Base-by-base conservation (phyloP, 2,888 invertebrate genomes). In the Folsomia candida region DNA sequence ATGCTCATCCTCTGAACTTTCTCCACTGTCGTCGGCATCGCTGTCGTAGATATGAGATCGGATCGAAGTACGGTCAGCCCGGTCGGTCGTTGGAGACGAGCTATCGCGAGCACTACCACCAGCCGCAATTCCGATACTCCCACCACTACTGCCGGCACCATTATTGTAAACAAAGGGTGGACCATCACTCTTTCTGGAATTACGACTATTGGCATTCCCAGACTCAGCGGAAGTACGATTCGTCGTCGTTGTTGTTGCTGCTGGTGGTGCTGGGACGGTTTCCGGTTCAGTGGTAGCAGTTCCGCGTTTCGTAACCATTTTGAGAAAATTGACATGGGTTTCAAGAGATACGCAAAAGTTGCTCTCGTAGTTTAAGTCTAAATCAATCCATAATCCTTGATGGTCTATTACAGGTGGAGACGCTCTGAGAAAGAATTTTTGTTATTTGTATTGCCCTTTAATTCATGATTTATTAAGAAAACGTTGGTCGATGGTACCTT, bases 351-450 rank as follows among this genome's bases (percentile, higher is more conserved):
- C 89, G 76, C 89, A 88, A 57, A 92, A 87, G 76, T 87, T 87
- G 64, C 94, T 94, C 79, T 89, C 88, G 84, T 94, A 94, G 2
- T 88, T 87, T 70, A 94, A 83, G 81, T 93, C 91, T 18, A 94
- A 85, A 83, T 95, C 93, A 0, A 94, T 86, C 95, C 96, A 97
- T 68, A 95, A 85, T 51, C 96, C 96, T 81, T 90, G 88, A 77
- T 90, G 88, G 84, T 95, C 92, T 74, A 91, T 83, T 58, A 86
- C 83, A 0, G 94, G 93, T 73, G 87, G 84, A 20, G 86, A 84
- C 67, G 88, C 87, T 63, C 87, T 86, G 25, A 28, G 69, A 47
- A 69, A 67, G 54, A 54, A 18, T 25, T n/a, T n/a, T n/a, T n/a
- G n/a, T n/a, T n/a, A n/a, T n/a, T n/a, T n/a, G n/a, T n/a, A n/a